Base-by-base conservation (phyloP, 2,113 vertebrate genomes). In the Zingel zingel region DNA sequence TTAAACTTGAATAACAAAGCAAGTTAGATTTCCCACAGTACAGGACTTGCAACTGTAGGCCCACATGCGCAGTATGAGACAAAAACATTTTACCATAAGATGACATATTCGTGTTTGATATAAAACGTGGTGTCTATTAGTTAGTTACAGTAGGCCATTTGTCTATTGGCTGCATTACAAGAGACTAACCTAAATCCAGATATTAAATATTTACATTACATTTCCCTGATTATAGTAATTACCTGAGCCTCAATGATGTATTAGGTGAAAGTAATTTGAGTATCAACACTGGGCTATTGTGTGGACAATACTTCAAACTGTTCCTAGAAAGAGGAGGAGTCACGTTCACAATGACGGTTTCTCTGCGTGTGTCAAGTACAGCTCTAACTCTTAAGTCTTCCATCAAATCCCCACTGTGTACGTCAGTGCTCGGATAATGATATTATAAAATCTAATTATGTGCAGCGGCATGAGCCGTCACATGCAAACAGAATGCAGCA, bases 391-490 rank as follows among this genome's bases (percentile, higher is more conserved):
- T 65, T 3, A 30, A 10, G 45, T 27, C 19, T 21, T 30, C 30
- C 47, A 43, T 23, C 53, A 51, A 73, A 14, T 56, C n/a, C 23
- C 43, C 69, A 36, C 54, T 64, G 19, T 27, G 53, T 82, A 73
- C 13, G 3, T 81, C 61, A 43, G 23, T 45, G 59, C 19, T 63
- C 50, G 74, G 65, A 65, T 85, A 83, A 91, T 43, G 30, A 87
- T 54, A 66, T 84, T 88, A 85, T 43, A 68, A 74, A 78, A 88
- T 85, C 7, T n/a, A 83, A 87, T 91, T 59, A 73, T 57, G 27
- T 57, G 59, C 68, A 81, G 85, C 82, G 83, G 82, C 76, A 23
- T 74, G 62, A 74, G 51, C 14, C 15, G 65, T 87, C 84, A 86
- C 88, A 73, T 87, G 87, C 53, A 80, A 71, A 54, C 58, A 53